These are phyloP conservation scores for Chunga burmeisteri DNA, from an alignment of 2,113 vertebrate genomes.

Conservation along the genomic window DNA sequence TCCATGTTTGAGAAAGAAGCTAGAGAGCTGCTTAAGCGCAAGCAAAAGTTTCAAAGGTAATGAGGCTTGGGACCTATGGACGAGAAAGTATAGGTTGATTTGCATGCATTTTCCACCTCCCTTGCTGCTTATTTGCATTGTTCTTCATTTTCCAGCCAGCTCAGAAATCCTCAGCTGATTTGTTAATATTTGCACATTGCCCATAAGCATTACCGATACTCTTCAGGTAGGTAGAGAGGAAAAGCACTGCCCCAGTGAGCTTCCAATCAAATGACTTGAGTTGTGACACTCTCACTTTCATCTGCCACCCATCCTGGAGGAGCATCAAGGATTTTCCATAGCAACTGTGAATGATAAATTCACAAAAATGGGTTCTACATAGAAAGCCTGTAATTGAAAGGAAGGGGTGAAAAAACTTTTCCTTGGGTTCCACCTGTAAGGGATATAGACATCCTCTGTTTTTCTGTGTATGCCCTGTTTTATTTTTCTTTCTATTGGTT, in stretches of 20 bases:
- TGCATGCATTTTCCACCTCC: slow-evolving; percentile 39
- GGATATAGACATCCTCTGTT: not conserved
- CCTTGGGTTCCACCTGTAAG: not conserved
- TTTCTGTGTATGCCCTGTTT: not conserved
- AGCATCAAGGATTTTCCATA: not conserved
- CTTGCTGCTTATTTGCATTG: slow-evolving; percentile 60
- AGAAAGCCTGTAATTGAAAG: not conserved
- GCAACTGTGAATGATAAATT: not conserved
- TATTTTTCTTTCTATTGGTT: not conserved
- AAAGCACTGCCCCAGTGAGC: not conserved
- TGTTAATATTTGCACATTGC: slow-evolving; percentile 25
- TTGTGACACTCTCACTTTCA: not conserved
- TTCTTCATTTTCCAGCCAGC: slow-evolving; percentile 28
- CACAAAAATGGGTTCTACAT: not conserved
- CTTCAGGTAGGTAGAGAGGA: not conserved
- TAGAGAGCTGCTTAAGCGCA: not conserved
- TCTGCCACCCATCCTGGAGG: not conserved
- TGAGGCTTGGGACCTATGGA: slow-evolving; percentile 53
- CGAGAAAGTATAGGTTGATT: slow-evolving; percentile 44
- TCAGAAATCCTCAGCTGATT: slow-evolving; percentile 45
- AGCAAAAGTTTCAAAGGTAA: slow-evolving; percentile 59
- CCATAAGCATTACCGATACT: not conserved
- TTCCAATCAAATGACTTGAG: not conserved
- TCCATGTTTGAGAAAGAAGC: not conserved
- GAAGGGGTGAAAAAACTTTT: not conserved